Base-by-base conservation (phyloP, 2,797 vertebrate species). In the Todus mexicanus region DNA sequence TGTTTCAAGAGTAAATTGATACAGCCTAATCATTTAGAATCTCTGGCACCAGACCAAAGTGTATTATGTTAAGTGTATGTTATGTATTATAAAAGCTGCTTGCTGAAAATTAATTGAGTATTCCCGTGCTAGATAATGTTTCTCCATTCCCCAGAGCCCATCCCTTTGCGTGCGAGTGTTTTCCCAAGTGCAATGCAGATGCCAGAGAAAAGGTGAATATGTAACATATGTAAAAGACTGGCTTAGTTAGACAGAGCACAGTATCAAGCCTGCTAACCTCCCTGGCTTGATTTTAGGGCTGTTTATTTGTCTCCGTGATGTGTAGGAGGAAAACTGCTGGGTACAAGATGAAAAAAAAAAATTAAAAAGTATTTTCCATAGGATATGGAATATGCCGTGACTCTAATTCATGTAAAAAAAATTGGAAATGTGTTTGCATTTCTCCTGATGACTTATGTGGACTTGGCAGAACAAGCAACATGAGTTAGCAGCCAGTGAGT, bases 1-100 rank as follows among this genome's bases (percentile, higher is more conserved):
- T 95, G 91, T 95, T 96, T 95, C 95, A 94, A 96, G 94, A 96
- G 96, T 95, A 96, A 96, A 96, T 96, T 96, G 96, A 96, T 96
- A 96, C 85, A 94, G 93, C 77, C 84, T 95, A 96, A 96, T 96
- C 95, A 96, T 93, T 96, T 76, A 84, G 87, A 93, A 96, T 96
- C 96, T 95, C 89, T 96, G 96, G 96, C 95, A 86, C 8, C 29
- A 74, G 76, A 92, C 96, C 96, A 96, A 96, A 96, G 91, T 68
- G 77, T 95, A 94, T 96, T 94, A 96, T 96, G 95, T 93, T 94
- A 96, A 96, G 89, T 95, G 89, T 95, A 95, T 96, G 96, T 95
- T 96, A 95, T 94, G 95, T 92, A 96, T 96, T 96, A 96, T 95
- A 95, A 95, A 94, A 95, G 82, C 93, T 86, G 93, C 95, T 95